These are phyloP conservation scores for Halesus radiatus DNA, from an alignment of 1,140 invertebrate species.

Conservation along the genomic window DNA sequence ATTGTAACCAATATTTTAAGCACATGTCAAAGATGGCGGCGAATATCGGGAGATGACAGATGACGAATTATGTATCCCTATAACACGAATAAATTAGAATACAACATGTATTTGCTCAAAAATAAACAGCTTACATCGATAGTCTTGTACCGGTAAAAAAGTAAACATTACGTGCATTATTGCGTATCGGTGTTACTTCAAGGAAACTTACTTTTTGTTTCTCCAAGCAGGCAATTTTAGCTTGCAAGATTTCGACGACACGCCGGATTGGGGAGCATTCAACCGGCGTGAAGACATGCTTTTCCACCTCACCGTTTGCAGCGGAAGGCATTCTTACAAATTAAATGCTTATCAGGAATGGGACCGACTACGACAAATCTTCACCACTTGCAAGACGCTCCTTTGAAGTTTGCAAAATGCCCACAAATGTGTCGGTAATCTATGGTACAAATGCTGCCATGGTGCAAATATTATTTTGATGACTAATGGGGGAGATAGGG, in stretches of 20 bases:
- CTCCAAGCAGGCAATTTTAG: constrained; percentile 48
- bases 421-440: constrained; percentile 7
- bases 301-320: constrained; percentile 46
- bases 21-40: constrained; percentile 52
- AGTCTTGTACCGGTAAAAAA: constrained; percentile 7
- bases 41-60: constrained; percentile 36
- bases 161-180: neutral
- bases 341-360: constrained; percentile 26
- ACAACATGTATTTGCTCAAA: neutral
- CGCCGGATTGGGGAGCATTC: constrained; percentile 46
- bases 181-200: neutral
- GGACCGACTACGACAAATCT: constrained; percentile 26
- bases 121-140: neutral
- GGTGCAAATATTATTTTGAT: too few relatives aligned
- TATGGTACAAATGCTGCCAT: too few relatives aligned
- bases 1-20: constrained; percentile 42
- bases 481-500: neutral
- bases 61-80: constrained; percentile 5
- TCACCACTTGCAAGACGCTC: constrained; percentile 43
- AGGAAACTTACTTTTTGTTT: constrained; percentile 50
- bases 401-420: constrained; percentile 47
- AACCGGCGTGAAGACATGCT: constrained; percentile 37
- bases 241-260: constrained; percentile 51
- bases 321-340: constrained; percentile 47
- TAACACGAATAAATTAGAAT: neutral